Conservation (phyloP, 2,113 vertebrate genomes). For the human (Homo sapiens) region GRCh38 chrX:123471001-123471500, state of each 20-base stretch:
- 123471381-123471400: slow-evolving; percentile 59
- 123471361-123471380: slow-evolving; percentile 37
- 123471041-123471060: slow-evolving; percentile 78
- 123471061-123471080: slow-evolving; percentile 73
- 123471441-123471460: slow-evolving; percentile 70
- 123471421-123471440: slow-evolving; percentile 59
- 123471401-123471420: slow-evolving; percentile 61
- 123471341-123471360: slow-evolving; percentile 43
- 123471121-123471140: slow-evolving; percentile 58
- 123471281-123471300: slow-evolving; percentile 66
- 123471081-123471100: slow-evolving; percentile 55
- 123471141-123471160: slow-evolving; percentile 74
- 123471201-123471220: slow-evolving; percentile 73
- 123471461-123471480: slow-evolving; percentile 72
- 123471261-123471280: slow-evolving; percentile 57
- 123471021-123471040: slow-evolving; percentile 60
- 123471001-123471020: slow-evolving; percentile 62
- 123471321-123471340: slow-evolving; percentile 67
- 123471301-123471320: slow-evolving; percentile 29
- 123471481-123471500: slow-evolving; percentile 59
- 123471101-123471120: slow-evolving; percentile 65
- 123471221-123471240: slow-evolving; percentile 66
- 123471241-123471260: slow-evolving; percentile 64
- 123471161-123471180: slow-evolving; percentile 63
- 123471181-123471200: slow-evolving; percentile 69